Percentiles rank a stretch among this genome's conserved stretches.
Conservation (phyloP, 1,140 invertebrate species). For the Amphibalanus amphitrite region DNA sequence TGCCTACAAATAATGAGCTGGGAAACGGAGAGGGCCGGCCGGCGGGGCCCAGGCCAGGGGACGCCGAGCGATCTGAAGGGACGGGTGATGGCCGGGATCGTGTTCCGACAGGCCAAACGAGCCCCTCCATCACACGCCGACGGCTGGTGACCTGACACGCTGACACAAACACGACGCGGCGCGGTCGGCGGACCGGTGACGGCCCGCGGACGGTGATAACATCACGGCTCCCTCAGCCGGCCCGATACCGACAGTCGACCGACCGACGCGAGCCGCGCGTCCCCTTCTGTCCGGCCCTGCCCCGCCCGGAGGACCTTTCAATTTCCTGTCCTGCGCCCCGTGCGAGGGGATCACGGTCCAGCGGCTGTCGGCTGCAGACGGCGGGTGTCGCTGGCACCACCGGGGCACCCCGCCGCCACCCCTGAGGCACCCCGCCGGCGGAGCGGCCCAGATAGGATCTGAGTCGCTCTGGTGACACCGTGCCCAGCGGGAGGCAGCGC, state of each 20-base stretch:
- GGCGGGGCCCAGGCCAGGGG: background rate
- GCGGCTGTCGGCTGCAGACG: too few species aligned
- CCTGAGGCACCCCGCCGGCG: too few species aligned
- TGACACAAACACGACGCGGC: background rate
- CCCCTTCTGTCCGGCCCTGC: too few species aligned
- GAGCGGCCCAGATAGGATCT: too few species aligned
- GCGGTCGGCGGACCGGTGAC: too few species aligned
- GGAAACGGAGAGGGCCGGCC: too few species aligned
- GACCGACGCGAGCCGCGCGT: background rate
- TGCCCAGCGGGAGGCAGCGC: too few species aligned
- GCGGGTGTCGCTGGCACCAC: too few species aligned
- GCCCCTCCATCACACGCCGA: background rate
- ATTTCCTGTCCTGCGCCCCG: background rate
- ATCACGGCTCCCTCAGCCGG: background rate
- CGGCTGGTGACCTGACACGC: background rate
- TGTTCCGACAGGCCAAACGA: background rate
- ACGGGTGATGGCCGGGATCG: background rate
- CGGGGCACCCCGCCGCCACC: too few species aligned
- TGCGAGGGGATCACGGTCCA: too few species aligned
- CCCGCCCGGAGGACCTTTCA: background rate
- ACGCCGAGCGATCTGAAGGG: background rate
- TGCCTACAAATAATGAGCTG: background rate
- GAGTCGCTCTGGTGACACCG: too few species aligned
- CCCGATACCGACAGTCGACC: background rate
- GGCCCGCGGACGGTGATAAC: too few species aligned